Percentiles rank a stretch among this genome's conserved stretches.
Evolutionary conservation across 1,140 invertebrate species (phyloP).

Genomic region (Hypsibius dujardini): DNA sequence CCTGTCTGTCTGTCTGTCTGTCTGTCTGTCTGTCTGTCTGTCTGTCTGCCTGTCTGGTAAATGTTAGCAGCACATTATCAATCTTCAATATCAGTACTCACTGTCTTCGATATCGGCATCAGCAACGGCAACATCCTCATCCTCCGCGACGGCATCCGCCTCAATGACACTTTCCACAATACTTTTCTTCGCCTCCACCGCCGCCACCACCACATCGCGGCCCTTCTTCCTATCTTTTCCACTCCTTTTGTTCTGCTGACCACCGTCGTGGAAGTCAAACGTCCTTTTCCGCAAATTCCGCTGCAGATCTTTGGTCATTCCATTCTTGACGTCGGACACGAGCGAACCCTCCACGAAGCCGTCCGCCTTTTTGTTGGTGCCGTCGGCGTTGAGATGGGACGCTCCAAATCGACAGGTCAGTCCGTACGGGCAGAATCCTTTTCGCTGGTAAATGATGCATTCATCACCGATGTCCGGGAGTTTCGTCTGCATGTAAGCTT

Average conservation of each 20-base stretch:
- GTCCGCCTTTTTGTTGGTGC: conserved; percentile 48
- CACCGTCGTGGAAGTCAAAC: conserved; percentile 50
- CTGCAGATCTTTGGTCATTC: conserved; percentile 46
- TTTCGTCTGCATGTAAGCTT: conserved; percentile 43
- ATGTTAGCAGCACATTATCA: too few species aligned
- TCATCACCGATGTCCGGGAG: conserved; percentile 47
- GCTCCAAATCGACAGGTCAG: conserved; percentile 49
- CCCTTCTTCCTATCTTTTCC: too few species aligned
- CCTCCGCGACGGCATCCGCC: too few species aligned
- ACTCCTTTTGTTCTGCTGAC: conserved; percentile 23
- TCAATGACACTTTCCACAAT: too few species aligned
- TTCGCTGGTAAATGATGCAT: conserved; percentile 50
- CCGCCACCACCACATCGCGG: too few species aligned
- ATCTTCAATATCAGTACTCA: too few species aligned
- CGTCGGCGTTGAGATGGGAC: conserved; percentile 48
- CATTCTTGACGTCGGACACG: conserved; percentile 35
- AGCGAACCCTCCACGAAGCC: conserved; percentile 34
- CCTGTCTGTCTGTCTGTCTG: too few species aligned
- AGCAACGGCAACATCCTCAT: too few species aligned
- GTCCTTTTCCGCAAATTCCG: conserved; percentile 55
- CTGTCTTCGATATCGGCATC: too few species aligned
- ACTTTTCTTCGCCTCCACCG: too few species aligned
- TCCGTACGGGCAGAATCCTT: conserved; percentile 58
- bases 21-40: too few species aligned
- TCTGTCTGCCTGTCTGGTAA: too few species aligned